Evolutionary conservation across 2,888 invertebrate genomes (phyloP).

Genomic region (Cordilura impudica): DNA sequence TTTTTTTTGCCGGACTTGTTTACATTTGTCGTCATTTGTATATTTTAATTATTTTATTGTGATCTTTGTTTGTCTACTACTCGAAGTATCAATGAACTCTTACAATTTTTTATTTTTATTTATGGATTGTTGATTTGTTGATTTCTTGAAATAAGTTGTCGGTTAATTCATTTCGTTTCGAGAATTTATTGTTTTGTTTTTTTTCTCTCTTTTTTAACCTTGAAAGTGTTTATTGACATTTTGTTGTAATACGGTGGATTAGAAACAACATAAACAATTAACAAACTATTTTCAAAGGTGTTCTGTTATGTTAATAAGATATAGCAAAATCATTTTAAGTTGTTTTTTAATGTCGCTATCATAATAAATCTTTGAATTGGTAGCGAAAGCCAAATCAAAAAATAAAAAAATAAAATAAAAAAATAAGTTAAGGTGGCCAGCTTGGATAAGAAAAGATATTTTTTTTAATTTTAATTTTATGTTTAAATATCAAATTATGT

Average conservation of each 20-base stretch:
- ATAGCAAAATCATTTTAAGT: background rate
- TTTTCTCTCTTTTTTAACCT: constrained; percentile 40
- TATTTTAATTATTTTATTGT: background rate
- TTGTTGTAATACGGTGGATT: constrained; percentile 27
- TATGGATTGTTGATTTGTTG: no score
- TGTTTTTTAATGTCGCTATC: background rate
- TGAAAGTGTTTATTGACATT: constrained; percentile 47
- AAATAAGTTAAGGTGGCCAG: background rate
- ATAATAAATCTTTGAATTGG: background rate
- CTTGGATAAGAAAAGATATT: no score
- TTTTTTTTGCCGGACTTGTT: background rate
- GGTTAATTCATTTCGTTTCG: constrained; percentile 13
- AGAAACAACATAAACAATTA: background rate
- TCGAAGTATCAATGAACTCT: constrained; percentile 35
- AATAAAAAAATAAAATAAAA: no score
- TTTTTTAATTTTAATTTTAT: no score
- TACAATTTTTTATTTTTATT: background rate
- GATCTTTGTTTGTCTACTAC: background rate
- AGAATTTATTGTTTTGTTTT: constrained; percentile 15
- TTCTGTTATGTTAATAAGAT: constrained; percentile 21
- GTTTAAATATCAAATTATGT: no score
- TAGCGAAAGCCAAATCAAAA: background rate
- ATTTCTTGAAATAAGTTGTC: background rate
- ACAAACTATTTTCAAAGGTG: background rate
- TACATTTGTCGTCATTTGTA: background rate